Evolutionary conservation across 2,888 invertebrate species (phyloP).

Genomic region (Drosophila hawaiiensis): DNA sequence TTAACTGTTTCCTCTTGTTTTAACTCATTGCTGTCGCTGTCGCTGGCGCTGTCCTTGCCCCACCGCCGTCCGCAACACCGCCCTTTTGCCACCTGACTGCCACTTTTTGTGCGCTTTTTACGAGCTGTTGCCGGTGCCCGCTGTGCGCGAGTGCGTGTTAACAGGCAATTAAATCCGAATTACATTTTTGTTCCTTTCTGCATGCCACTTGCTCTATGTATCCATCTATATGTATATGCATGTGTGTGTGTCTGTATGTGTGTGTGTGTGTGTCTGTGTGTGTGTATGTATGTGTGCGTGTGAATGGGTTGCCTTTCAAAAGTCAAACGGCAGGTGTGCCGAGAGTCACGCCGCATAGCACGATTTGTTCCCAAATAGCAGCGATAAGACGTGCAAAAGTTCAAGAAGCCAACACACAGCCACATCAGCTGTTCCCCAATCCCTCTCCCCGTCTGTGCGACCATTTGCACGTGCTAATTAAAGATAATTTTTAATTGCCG

Average conservation of each 20-base stretch:
- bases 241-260: neutral
- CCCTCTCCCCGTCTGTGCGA: constrained; percentile 10
- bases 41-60: constrained; percentile 22
- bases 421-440: neutral
- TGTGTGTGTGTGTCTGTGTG: neutral
- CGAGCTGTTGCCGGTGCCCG: constrained; percentile 73
- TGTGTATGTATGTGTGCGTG: constrained; percentile 21
- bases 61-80: constrained; percentile 2
- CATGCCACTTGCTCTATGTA: constrained; percentile 53
- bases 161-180: constrained; percentile 82
- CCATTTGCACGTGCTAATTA: constrained; percentile 82
- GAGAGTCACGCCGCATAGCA: constrained; percentile 56
- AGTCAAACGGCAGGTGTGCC: constrained; percentile 77
- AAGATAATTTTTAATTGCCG: constrained; percentile 84
- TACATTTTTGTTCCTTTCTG: constrained; percentile 76
- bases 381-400: constrained; percentile 68
- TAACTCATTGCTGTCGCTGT: constrained; percentile 59
- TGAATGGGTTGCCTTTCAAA: constrained; percentile 42
- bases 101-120: constrained; percentile 64
- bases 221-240: constrained; percentile 6
- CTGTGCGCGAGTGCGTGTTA: constrained; percentile 82
- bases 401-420: constrained; percentile 55
- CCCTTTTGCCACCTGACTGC: constrained; percentile 31
- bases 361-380: constrained; percentile 61
- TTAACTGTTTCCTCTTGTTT: constrained; percentile 69